Conservation (phyloP, 2,797 vertebrate genomes). For the Notamacropus eugenii region DNA sequence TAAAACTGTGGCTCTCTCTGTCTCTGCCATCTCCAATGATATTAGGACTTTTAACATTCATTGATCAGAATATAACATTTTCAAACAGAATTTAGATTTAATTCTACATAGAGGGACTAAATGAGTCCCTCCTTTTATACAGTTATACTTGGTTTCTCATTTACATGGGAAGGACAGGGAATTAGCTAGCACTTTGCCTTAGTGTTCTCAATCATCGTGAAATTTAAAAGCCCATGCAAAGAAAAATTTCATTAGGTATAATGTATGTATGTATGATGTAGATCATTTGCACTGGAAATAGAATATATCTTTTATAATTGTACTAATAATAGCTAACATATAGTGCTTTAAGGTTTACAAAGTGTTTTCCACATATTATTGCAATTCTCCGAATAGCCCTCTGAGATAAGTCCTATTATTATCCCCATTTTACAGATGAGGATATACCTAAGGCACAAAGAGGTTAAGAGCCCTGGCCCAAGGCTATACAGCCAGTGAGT, state of each 20-base stretch:
- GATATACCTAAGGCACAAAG: neutral
- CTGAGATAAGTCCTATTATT: neutral
- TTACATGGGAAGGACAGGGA: conserved; percentile 44
- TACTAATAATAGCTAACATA: neutral
- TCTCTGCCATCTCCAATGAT: neutral
- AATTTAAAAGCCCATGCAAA: neutral
- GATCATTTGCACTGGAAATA: neutral
- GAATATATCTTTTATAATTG: neutral
- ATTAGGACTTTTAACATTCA: neutral
- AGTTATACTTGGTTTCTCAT: conserved; percentile 20
- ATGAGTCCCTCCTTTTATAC: neutral
- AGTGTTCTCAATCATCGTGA: neutral
- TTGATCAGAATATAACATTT: neutral
- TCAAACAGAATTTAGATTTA: conserved; percentile 1
- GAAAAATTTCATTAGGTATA: conserved; percentile 1
- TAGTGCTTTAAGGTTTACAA: neutral
- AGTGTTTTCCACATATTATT: neutral
- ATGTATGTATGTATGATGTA: neutral
- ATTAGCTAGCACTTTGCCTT: conserved; percentile 2
- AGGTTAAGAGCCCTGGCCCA: neutral
- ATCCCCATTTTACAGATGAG: neutral
- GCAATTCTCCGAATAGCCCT: neutral
- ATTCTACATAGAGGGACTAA: neutral
- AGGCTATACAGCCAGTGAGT: neutral
- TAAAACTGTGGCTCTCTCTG: conserved; percentile 12